These are phyloP conservation scores for Neodon shergylaensis DNA, from an alignment of 2,113 vertebrate species.

Conservation along the genomic window DNA sequence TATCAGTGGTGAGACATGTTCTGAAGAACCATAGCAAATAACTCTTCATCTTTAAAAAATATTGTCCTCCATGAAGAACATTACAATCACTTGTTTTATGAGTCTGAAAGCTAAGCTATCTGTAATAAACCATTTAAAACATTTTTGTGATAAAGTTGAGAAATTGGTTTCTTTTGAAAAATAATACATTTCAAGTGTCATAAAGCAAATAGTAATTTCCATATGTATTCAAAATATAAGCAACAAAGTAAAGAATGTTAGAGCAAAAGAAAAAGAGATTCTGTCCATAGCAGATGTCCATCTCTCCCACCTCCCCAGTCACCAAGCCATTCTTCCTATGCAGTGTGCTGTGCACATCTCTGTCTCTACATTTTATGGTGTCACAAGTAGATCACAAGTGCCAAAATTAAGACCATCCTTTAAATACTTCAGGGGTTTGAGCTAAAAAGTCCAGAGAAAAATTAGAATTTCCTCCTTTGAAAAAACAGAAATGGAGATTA, in stretches of 20 bases:
- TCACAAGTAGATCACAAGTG: not conserved
- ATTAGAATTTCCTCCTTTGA: not conserved
- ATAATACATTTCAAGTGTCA: not conserved
- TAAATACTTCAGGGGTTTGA: not conserved
- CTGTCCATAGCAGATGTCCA: not conserved
- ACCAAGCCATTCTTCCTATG: not conserved
- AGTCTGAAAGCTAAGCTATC: not conserved
- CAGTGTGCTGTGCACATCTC: not conserved
- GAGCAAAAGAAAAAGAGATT: not conserved
- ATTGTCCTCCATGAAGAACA: not conserved
- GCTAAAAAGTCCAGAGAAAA: not conserved
- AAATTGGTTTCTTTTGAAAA: conserved; percentile 29
- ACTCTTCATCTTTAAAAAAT: not conserved
- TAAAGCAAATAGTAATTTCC: not conserved
- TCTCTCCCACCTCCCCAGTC: not conserved
- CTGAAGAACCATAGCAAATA: not conserved
- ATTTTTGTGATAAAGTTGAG: conserved; percentile 8
- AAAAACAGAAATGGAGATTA: not conserved
- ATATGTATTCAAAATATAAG: not conserved
- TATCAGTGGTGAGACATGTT: not conserved
- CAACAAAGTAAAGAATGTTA: conserved; percentile 8
- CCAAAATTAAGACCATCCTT: not conserved
- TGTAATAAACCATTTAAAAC: not conserved
- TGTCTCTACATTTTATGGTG: not conserved
- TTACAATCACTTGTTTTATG: not conserved